Evolutionary conservation across 2,888 invertebrate species (phyloP), one percentile per base, ranked within the genome.

Genomic region (Mesochorus sp.): DNA sequence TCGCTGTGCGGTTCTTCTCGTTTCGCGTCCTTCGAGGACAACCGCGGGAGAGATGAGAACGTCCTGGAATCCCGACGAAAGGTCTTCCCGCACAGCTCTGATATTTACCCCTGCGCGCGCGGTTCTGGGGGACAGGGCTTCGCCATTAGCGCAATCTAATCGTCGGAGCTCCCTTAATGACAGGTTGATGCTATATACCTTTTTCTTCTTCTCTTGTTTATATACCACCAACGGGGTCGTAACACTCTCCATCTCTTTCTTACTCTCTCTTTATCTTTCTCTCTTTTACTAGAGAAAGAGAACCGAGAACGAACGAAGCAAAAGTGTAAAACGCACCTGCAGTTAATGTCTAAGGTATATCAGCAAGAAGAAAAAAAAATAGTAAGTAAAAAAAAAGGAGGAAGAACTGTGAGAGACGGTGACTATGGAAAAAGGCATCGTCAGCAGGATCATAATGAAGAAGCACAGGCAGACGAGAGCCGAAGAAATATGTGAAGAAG

Each of bases 141-240:
- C 87, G 88, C 88, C 89, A 89, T 89, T 89, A 89, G 87, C 85
- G 85, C 88, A 89, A 89, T 89, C 89, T 89, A 89, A 89, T 89
- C 89, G 87, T 79, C 80, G 79, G 85, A 86, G 85, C 83, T 85
- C 86, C 87, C 87, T 87, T 89, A 89, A 89, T 89, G 87, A 89
- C 88, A 87, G 88, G 88, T 88, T 88, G 82, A 84, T 85, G 74
- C 61, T 71, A 31, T 61, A 53, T 61, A 49, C 34, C 24, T 14
- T 47, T 31, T 39, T 34, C 47, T 26, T 53, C 39, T 61, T 51
- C 3, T 51, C 39, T 21, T 21, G 51, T 62, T 62, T 39, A 14
- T 28, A 3, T n/a, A 39, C 42, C 51, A 62, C 62, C 71, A 37
- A 47, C 47, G 24, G n/a, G 57, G 12, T 34, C 47, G 47, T 26